Evolutionary conservation across 2,888 invertebrate species (phyloP), one percentile per base, ranked within the genome.

Genomic region (Cryptus armator): DNA sequence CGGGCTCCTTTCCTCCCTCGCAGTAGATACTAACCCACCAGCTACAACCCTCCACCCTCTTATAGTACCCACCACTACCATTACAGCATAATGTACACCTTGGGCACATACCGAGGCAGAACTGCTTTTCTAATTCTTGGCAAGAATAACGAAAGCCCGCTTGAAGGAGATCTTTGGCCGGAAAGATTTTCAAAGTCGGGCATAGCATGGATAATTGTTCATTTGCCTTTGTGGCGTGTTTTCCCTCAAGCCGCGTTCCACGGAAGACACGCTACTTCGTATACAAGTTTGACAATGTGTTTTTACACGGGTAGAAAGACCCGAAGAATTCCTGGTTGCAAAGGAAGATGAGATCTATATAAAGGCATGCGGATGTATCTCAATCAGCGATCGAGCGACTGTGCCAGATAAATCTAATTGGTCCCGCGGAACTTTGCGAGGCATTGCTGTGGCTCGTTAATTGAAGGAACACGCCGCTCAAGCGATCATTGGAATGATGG

Each of bases 1-100:
- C 83, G 81, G 76, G 91, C 91, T 92, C 92, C 92, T 91, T 91
- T 91, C 91, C 91, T 92, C 91, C 91, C 91, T 92, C 90, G 76
- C 79, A 14, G 78, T 62, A 91, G 92, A 92, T 90, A 81, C 78
- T 71, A 78, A 85, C 78, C 85, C 77, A 82, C 82, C 75, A 56
- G 74, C 84, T 88, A 89, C 89, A 89, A 89, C 90, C 91, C 91
- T 90, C 37, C 90, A 90, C 91, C 88, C 83, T 79, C 75, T 76
- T 64, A 70, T 48, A 79, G 44, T 64, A 78, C 72, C 59, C 46
- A n/a, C 51, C 24, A 48, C 67, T 71, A 66, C 77, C 24, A 59
- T 64, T 71, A 75, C 48, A 46, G n/a, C 37, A 66, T 24, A 14
- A 46, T 70, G 37, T 66, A 64, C 76, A 72, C 72, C 59, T 59